Evolutionary conservation across 1,140 invertebrate genomes (phyloP).

Genomic region (Aphis gossypii): DNA sequence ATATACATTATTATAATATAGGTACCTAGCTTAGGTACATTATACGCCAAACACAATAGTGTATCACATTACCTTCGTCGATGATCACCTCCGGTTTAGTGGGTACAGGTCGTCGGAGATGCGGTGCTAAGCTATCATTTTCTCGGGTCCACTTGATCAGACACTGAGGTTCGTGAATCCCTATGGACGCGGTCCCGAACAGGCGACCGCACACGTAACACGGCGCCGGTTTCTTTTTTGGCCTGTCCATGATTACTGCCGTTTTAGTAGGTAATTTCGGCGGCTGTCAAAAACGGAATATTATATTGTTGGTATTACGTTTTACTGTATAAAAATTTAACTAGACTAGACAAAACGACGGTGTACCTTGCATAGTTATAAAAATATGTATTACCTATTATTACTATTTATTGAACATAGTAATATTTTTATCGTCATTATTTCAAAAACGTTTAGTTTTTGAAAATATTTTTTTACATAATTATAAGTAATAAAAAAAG

Average conservation of each 20-base stretch:
- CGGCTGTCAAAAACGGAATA: background rate
- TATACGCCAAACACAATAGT: background rate
- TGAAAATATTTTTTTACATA: too few relatives aligned
- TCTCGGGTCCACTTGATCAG: constrained; percentile 77
- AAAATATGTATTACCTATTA: background rate
- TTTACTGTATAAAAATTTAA: background rate
- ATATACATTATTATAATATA: too few relatives aligned
- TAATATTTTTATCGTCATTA: too few relatives aligned
- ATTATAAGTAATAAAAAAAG: too few relatives aligned
- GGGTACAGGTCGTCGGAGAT: constrained; percentile 70
- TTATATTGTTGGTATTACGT: background rate
- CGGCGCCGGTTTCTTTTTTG: constrained; percentile 62
- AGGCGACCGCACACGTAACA: constrained; percentile 81
- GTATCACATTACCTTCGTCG: constrained; percentile 63
- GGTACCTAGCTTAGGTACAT: too few relatives aligned
- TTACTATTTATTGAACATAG: background rate
- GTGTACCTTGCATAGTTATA: background rate
- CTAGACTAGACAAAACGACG: background rate
- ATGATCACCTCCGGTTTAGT: constrained; percentile 71
- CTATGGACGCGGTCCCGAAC: constrained; percentile 76
- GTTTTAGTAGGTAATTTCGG: background rate
- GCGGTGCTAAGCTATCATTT: constrained; percentile 72
- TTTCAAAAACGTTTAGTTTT: too few relatives aligned
- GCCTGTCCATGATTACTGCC: constrained; percentile 3
- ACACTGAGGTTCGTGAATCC: constrained; percentile 81